phyloP scores from a whole-genome alignment of 2,888 invertebrate genomes.

The Ferdinandea cuprea region DNA sequence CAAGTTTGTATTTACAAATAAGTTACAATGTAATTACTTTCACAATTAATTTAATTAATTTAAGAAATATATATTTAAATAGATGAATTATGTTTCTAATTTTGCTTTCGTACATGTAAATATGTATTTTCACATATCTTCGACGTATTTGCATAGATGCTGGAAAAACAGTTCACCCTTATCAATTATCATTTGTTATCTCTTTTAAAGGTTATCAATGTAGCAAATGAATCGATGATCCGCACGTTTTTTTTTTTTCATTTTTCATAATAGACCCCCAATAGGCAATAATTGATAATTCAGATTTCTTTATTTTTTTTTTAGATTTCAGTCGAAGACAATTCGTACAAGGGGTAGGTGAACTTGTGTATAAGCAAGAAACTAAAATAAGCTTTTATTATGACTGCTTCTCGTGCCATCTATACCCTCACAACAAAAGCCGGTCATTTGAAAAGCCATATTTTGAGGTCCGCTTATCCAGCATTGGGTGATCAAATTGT shows the following conservation, averaged over 20 bases:
- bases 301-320: constrained; percentile 23
- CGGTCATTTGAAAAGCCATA: constrained; percentile 1
- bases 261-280: not conserved
- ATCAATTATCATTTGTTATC: not conserved
- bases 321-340: constrained; percentile 17
- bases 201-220: constrained; percentile 17
- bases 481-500: constrained; percentile 5
- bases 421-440: constrained; percentile 50
- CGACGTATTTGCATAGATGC: not conserved
- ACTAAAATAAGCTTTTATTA: constrained; percentile 12
- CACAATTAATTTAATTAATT: too few relatives aligned
- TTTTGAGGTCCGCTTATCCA: constrained; percentile 18
- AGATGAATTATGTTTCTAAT: too few relatives aligned
- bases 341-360: constrained; percentile 21
- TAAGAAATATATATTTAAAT: too few relatives aligned
- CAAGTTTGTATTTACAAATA: too few relatives aligned
- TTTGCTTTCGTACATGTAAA: too few relatives aligned
- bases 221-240: not conserved
- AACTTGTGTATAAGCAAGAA: not conserved
- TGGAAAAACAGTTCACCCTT: constrained; percentile 2
- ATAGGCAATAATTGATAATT: not conserved
- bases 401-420: constrained; percentile 62
- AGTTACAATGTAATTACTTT: too few relatives aligned
- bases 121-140: not conserved
- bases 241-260: too few relatives aligned